phyloP scores from a whole-genome alignment of 2,888 invertebrate genomes.

The Cerastoderma edule region DNA sequence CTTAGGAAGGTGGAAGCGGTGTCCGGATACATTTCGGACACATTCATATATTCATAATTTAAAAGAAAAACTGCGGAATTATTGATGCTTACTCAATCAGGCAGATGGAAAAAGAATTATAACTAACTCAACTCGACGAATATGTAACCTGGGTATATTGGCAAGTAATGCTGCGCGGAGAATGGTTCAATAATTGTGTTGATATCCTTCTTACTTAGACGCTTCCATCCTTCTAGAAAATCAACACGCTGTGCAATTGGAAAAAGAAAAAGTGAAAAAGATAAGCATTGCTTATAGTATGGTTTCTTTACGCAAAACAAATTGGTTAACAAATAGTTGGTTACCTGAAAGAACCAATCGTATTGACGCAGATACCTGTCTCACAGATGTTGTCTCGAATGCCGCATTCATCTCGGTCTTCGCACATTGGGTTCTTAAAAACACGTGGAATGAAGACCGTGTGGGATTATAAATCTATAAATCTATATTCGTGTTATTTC shows the following conservation, averaged over 20 bases:
- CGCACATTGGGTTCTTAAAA: neutral
- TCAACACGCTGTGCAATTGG: no score
- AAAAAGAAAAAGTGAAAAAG: neutral
- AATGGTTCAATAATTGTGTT: neutral
- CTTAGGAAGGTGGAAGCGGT: no score
- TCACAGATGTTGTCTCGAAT: neutral
- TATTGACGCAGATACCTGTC: conserved; percentile 16
- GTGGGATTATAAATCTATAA: neutral
- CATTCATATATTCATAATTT: no score
- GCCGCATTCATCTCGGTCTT: conserved; percentile 14
- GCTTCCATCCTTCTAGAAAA: no score
- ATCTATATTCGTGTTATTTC: neutral
- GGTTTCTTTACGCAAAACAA: neutral
- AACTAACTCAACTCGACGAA: no score
- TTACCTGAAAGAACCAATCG: conserved; percentile 19
- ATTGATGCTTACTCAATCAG: no score
- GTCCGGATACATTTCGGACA: no score
- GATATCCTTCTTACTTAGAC: neutral
- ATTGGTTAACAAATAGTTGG: neutral
- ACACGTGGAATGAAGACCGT: no score
- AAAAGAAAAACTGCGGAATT: no score
- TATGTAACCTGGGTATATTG: no score
- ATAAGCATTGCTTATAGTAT: neutral
- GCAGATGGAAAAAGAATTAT: no score
- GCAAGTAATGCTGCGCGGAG: neutral